Base-by-base conservation (phyloP, 1,140 invertebrate genomes). In the Halictus rubicundus region DNA sequence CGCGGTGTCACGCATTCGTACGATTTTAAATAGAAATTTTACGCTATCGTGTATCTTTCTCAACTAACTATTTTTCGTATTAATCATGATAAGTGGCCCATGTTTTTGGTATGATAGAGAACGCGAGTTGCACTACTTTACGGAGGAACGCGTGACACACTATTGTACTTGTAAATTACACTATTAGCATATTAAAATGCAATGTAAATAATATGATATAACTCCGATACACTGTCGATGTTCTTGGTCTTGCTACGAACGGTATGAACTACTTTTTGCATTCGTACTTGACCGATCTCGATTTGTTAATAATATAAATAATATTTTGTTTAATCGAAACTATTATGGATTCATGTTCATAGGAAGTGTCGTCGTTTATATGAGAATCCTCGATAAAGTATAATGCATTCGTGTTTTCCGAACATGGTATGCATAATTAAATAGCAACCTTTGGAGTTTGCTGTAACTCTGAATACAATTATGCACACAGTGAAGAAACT, bases 381-480 rank as follows among this genome's bases (percentile, higher is more conserved):
- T 37, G 23, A 52, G 12, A 32, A 10, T 60, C 1, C 6, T 19
- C 19, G 57, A 57, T 16, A 69, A 70, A 42, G 46, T 81, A 74
- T 49, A 66, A 59, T 78, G 14, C 61, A 75, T 66, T 63, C 60
- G 46, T 7, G 59, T 80, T 74, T 80, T 49, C 54, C 39, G 72
- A 12, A 70, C 32, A 61, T 72, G 19, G 61, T 52, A 85, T 82
- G 54, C 42, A 78, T 80, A 79, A 80, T 81, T 80, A 68, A 66
- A 59, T 59, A 66, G 66, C 81, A 79, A 87, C 84, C 83, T 88
- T 87, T 84, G 84, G 57, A 64, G 54, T 27, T 27, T 61, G 6
- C 25, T 73, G 63, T 16, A 59, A 74, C 68, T 68, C 39, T 52
- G 54, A 69, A 64, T 74, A 79, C 49, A 72, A 60, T 23, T 76